phyloP scores from a whole-genome alignment of 2,797 vertebrate species.

The Chrysocyon brachyurus region DNA sequence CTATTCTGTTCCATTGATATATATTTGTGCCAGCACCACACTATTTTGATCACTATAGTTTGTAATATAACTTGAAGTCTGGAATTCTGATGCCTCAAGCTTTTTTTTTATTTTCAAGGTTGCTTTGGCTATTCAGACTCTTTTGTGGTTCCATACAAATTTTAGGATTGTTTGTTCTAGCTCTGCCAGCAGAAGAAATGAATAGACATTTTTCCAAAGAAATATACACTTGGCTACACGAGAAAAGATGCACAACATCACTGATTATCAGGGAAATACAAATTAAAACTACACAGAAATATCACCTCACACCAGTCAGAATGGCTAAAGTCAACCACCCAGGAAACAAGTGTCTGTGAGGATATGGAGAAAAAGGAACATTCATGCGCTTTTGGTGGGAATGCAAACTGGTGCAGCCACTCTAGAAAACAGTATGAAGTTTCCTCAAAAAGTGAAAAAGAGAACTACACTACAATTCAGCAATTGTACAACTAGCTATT shows the following conservation, averaged over 20 bases:
- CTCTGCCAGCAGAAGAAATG: neutral
- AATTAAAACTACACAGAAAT: neutral
- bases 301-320: neutral
- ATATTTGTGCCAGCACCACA: neutral
- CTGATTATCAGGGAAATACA: neutral
- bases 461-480: neutral
- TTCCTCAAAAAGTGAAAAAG: neutral
- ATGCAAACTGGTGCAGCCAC: neutral
- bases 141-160: neutral
- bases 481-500: neutral
- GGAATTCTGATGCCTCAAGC: neutral
- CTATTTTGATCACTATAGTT: neutral
- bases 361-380: neutral
- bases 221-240: neutral
- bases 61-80: neutral
- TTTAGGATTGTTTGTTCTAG: neutral
- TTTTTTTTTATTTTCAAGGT: neutral
- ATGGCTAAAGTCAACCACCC: neutral
- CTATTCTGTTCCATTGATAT: neutral
- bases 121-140: neutral
- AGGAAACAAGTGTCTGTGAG: neutral
- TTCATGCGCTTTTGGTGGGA: neutral
- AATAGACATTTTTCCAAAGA: neutral
- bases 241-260: neutral
- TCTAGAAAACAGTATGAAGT: neutral